Evolutionary conservation across 1,140 invertebrate species (phyloP).

Genomic region (Scylla paramamosain): DNA sequence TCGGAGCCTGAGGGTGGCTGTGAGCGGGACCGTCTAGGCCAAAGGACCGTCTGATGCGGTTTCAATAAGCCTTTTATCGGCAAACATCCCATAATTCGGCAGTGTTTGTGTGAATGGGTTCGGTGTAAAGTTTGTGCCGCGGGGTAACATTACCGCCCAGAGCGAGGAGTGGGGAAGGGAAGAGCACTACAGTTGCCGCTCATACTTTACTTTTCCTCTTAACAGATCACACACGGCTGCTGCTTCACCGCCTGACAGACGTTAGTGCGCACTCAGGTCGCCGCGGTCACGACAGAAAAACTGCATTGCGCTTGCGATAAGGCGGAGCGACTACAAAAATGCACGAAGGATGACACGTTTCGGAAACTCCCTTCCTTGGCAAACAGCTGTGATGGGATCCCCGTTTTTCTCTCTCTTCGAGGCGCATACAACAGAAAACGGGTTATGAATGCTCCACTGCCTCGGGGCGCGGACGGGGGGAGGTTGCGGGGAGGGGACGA

Average conservation of each 20-base stretch:
- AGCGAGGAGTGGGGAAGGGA: constrained; percentile 18
- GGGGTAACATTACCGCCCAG: constrained; percentile 63
- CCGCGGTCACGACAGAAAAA: too few relatives aligned
- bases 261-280: too few relatives aligned
- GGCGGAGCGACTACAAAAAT: too few relatives aligned
- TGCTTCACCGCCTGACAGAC: too few relatives aligned
- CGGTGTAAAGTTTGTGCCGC: constrained; percentile 71
- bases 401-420: constrained; percentile 46
- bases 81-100: constrained; percentile 75
- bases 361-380: neutral
- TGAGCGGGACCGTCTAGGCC: neutral
- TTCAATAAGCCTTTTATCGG: constrained; percentile 76
- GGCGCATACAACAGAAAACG: constrained; percentile 65
- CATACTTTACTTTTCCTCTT: neutral
- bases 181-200: neutral
- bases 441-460: constrained; percentile 69
- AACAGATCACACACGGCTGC: too few relatives aligned
- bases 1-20: neutral
- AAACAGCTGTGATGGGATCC: constrained; percentile 71
- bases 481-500: neutral
- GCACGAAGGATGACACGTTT: neutral
- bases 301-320: too few relatives aligned
- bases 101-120: constrained; percentile 73
- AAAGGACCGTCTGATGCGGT: constrained; percentile 70
- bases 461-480: constrained; percentile 22